Conservation (phyloP, 1,140 invertebrate genomes). For the Drosophila erecta region DNA sequence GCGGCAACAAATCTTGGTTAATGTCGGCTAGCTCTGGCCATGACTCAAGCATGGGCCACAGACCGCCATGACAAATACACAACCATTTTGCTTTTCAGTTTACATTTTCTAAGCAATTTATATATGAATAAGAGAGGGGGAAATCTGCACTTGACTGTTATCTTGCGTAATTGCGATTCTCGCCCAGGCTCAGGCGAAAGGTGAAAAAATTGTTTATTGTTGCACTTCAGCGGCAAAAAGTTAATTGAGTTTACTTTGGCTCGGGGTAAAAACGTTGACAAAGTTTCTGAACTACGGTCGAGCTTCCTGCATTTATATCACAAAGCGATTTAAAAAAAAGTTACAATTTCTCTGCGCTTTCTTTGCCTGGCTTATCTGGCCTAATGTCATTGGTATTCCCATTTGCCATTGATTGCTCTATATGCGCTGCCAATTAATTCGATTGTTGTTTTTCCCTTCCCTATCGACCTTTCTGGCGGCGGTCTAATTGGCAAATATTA, state of each 20-base stretch:
- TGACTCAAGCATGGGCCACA: slow-evolving; percentile 24
- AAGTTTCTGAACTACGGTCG: slow-evolving; percentile 61
- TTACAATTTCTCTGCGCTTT: background rate
- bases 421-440: slow-evolving; percentile 44
- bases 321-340: slow-evolving; percentile 47
- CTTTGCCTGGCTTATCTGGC: slow-evolving; percentile 41
- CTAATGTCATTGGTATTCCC: slow-evolving; percentile 71
- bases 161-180: slow-evolving; percentile 74
- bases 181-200: slow-evolving; percentile 36
- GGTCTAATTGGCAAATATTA: slow-evolving; percentile 40
- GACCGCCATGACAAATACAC: slow-evolving; percentile 73
- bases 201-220: slow-evolving; percentile 81
- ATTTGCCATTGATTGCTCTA: slow-evolving; percentile 60
- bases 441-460: slow-evolving; percentile 22
- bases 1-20: slow-evolving; percentile 80
- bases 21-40: slow-evolving; percentile 62
- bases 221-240: slow-evolving; percentile 69
- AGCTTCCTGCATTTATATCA: slow-evolving; percentile 68
- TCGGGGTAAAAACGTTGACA: slow-evolving; percentile 75
- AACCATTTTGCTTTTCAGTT: slow-evolving; percentile 53
- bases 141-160: slow-evolving; percentile 76
- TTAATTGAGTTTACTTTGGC: slow-evolving; percentile 81
- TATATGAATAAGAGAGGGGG: slow-evolving; percentile 37
- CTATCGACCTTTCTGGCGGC: background rate
- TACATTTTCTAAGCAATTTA: slow-evolving; percentile 82